Evolutionary conservation across 2,888 invertebrate genomes (phyloP).

Genomic region (Drosophila anomalata): DNA sequence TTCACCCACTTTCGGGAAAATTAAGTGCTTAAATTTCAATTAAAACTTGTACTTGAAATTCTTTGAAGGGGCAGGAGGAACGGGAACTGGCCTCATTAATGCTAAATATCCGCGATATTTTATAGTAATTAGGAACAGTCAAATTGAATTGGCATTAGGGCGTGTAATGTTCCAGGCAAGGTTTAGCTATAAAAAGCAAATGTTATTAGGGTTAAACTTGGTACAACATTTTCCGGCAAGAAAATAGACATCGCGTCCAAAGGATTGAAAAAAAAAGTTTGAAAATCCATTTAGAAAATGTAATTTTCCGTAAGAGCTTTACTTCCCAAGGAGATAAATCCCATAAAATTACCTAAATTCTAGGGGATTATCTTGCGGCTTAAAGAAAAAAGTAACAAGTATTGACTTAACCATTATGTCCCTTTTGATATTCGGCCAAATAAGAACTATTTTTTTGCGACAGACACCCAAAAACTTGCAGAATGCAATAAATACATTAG

Average conservation of each 20-base stretch:
- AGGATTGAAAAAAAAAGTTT: constrained; percentile 4
- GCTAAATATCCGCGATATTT: constrained; percentile 63
- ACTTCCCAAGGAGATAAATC: background rate
- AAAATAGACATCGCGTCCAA: background rate
- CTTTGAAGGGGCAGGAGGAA: background rate
- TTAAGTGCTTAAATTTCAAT: constrained; percentile 80
- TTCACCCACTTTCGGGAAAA: constrained; percentile 44
- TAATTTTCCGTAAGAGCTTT: background rate
- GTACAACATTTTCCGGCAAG: constrained; percentile 23
- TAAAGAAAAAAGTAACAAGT: background rate
- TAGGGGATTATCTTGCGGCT: background rate
- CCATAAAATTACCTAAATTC: background rate
- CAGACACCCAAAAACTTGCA: background rate
- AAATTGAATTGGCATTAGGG: constrained; percentile 55
- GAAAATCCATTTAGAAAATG: constrained; percentile 6
- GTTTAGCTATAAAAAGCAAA: constrained; percentile 44
- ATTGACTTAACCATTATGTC: background rate
- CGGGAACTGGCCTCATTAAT: constrained; percentile 49
- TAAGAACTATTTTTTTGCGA: background rate
- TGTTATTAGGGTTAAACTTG: constrained; percentile 47
- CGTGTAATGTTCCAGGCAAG: constrained; percentile 4
- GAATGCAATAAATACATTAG: constrained; percentile 24
- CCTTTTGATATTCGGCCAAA: background rate
- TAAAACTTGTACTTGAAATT: constrained; percentile 65
- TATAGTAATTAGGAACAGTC: constrained; percentile 62